Percentiles rank a stretch among this genome's conserved stretches.
Evolutionary conservation across 1,140 invertebrate genomes (phyloP).

Genomic region (Drosophila kanapiae): DNA sequence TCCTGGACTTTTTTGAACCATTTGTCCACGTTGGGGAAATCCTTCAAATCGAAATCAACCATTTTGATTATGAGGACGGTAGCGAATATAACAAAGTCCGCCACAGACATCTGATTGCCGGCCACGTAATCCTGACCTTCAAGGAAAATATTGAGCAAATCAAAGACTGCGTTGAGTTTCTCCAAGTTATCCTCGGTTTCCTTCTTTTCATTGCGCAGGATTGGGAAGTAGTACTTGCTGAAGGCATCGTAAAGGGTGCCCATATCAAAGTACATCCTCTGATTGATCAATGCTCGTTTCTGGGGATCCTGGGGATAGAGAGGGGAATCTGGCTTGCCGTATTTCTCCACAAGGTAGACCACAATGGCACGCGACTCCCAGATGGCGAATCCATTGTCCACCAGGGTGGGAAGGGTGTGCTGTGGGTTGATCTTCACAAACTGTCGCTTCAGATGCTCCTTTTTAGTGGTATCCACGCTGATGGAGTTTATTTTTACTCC

Average conservation of each 20-base stretch:
- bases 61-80: conserved; percentile 88
- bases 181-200: conserved; percentile 88
- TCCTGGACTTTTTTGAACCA: not conserved
- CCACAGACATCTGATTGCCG: conserved; percentile 87
- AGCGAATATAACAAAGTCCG: conserved; percentile 74
- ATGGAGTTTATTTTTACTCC: conserved; percentile 91
- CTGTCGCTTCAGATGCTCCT: conserved; percentile 89
- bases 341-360: conserved; percentile 69
- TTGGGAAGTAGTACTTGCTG: conserved; percentile 88
- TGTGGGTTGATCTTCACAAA: conserved; percentile 85
- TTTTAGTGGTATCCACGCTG: conserved; percentile 87
- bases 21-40: conserved; percentile 3
- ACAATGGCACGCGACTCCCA: conserved; percentile 71
- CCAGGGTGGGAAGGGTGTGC: conserved; percentile 73
- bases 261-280: conserved; percentile 90
- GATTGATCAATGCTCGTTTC: conserved; percentile 89
- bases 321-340: conserved; percentile 80
- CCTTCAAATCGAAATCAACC: conserved; percentile 86
- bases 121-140: conserved; percentile 88
- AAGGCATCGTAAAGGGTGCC: conserved; percentile 88
- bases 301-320: conserved; percentile 87
- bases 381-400: conserved; percentile 57
- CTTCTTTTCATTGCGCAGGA: conserved; percentile 87
- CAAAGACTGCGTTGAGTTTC: conserved; percentile 87
- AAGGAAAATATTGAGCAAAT: conserved; percentile 88